A percentile compares a stretch with the other conserved stretches of the same genome.
phyloP scores from a whole-genome alignment of 2,113 vertebrate species.

The Ivindomyrus marchei region DNA sequence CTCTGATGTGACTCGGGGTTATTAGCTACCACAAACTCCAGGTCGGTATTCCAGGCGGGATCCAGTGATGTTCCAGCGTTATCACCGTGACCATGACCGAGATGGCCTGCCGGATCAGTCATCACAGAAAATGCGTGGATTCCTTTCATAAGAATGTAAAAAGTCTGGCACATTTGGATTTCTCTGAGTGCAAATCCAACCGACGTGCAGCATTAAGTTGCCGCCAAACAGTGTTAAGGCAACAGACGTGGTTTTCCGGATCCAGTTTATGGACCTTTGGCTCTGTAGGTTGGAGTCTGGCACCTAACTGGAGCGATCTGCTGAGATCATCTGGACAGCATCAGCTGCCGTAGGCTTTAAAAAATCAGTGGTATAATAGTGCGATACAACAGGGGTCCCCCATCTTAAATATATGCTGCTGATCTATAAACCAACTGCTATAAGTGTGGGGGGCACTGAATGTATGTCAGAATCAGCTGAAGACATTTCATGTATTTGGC shows the following conservation, averaged over 20 bases:
- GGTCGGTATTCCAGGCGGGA: neutral
- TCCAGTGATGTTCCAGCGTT: neutral
- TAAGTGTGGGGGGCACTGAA: neutral
- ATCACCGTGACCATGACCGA: neutral
- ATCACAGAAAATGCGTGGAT: neutral
- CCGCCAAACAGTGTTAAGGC: neutral
- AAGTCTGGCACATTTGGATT: neutral
- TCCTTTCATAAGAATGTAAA: neutral
- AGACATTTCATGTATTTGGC: neutral
- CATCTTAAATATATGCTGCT: neutral
- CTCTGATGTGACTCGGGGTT: too few species aligned
- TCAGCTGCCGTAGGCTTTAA: neutral
- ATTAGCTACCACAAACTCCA: neutral
- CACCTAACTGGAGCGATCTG: neutral
- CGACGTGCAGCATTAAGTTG: neutral
- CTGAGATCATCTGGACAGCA: neutral
- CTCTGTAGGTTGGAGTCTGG: neutral
- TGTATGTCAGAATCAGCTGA: neutral
- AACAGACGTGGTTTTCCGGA: neutral
- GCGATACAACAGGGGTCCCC: neutral
- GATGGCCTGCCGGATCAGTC: neutral
- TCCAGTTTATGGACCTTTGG: neutral
- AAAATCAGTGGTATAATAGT: neutral
- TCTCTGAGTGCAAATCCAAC: neutral
- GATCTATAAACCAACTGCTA: neutral